These are phyloP conservation scores for Calidris pugnax DNA, from an alignment of 2,113 vertebrate species.

Conservation along the genomic window DNA sequence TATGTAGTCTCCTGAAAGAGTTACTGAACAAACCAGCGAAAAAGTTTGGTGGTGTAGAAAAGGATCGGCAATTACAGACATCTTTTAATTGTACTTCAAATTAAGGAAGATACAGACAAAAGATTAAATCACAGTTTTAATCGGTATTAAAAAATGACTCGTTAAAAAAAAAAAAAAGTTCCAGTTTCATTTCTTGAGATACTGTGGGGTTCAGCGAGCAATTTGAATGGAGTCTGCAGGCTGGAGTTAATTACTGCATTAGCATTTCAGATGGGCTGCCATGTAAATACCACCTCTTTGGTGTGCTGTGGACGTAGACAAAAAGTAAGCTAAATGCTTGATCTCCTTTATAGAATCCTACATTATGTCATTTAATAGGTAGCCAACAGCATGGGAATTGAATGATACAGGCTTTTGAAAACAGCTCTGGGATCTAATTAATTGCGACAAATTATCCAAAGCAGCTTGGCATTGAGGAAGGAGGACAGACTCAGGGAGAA, in stretches of 20 bases:
- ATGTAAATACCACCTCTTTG: conserved; percentile 24
- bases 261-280: conserved; percentile 51
- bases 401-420: conserved; percentile 26
- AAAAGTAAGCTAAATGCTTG: conserved; percentile 38
- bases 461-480: conserved; percentile 4
- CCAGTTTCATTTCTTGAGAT: not conserved
- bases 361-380: conserved; percentile 20
- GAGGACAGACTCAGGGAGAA: not conserved
- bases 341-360: not conserved
- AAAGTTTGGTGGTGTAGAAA: conserved; percentile 12
- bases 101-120: conserved; percentile 25
- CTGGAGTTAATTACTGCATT: conserved; percentile 51
- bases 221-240: conserved; percentile 11
- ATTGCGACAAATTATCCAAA: conserved; percentile 46
- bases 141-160: not conserved
- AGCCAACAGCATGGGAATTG: not conserved
- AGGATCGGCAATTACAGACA: not conserved
- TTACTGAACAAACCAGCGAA: not conserved
- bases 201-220: not conserved
- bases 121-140: conserved; percentile 37
- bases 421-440: conserved; percentile 48
- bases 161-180: not conserved
- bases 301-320: not conserved
- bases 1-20: conserved; percentile 21
- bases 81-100: conserved; percentile 33